Evolutionary conservation across 2,888 invertebrate species (phyloP), one percentile per base, ranked within the genome.

Genomic region (Ischnus inquisitorius): DNA sequence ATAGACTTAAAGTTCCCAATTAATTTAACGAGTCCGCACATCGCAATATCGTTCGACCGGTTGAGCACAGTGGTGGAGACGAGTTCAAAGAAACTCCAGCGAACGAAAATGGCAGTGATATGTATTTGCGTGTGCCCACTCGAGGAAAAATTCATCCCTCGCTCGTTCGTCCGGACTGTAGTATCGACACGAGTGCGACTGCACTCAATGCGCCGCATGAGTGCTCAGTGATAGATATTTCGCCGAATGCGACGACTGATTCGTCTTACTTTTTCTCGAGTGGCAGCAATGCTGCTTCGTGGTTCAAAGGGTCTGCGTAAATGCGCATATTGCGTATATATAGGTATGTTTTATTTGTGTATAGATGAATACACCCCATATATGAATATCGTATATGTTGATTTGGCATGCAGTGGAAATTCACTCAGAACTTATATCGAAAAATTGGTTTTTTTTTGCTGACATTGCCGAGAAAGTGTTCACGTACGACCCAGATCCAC

Each of bases 21-120:
- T 57, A 57, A 57, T 57, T 57, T 28, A 57, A 5, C 25, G 14
- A 4, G 57, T 22, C 0, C 22, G 14, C 28, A 28, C 57, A 57
- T 57, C 57, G 22, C 28, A 22, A 43, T 46, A 19, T 76, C 34
- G 51, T 34, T 34, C 34, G 34, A 34, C 34, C 34, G 34, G 5
- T 34, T 34, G 34, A 4, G 34, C 34, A 34, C 34, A 6, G 5
- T 34, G 1, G 34, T 4, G 34, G 5, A 34, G 34, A 34, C 34
- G 34, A 8, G 71, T 67, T 62, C 67, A 72, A 76, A 68, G 80
- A 76, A 80, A 67, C 51, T 77, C 77, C 62, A 72, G 67, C 80
- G 83, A 71, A 54, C 46, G 19, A 46, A 60, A 51, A 72, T 71
- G 77, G 72, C 25, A 60, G 67, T 67, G 10, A 68, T 65, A n/a